These are phyloP conservation scores for Tyto alba DNA, from an alignment of 2,113 vertebrate genomes.

Conservation along the genomic window DNA sequence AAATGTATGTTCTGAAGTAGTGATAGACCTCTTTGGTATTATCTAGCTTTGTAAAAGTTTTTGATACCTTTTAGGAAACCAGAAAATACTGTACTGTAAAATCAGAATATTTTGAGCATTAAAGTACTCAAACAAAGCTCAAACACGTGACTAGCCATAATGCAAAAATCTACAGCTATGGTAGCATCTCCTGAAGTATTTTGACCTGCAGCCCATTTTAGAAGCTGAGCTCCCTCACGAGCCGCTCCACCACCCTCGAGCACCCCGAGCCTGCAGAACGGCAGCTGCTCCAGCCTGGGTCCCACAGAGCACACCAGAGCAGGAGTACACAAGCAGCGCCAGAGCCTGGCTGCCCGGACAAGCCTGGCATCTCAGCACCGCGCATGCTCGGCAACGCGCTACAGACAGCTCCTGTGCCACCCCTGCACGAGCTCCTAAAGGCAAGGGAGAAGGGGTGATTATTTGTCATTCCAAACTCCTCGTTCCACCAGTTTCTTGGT, in stretches of 20 bases:
- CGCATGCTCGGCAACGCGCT: neutral
- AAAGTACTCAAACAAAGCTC: neutral
- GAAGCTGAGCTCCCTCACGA: neutral
- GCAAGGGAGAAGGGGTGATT: neutral
- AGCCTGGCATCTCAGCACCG: neutral
- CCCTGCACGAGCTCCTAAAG: neutral
- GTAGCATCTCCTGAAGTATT: neutral
- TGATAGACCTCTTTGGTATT: neutral
- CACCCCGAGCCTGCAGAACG: neutral
- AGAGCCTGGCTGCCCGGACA: conserved; percentile 23
- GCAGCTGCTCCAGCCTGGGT: neutral
- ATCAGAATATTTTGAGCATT: neutral
- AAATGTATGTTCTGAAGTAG: neutral
- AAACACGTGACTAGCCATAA: neutral
- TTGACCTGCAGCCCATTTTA: neutral
- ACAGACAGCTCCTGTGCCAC: neutral
- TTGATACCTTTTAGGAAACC: neutral
- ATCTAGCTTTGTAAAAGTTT: neutral
- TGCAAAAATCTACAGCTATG: rapidly evolving
- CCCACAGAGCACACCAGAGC: conserved; percentile 4
- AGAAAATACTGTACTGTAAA: neutral
- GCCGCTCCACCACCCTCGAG: neutral
- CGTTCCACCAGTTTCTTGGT: neutral
- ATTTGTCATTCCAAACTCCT: neutral
- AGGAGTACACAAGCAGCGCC: neutral